Evolutionary conservation across 2,113 vertebrate genomes (phyloP).

Genomic region (Platysteira castanea): DNA sequence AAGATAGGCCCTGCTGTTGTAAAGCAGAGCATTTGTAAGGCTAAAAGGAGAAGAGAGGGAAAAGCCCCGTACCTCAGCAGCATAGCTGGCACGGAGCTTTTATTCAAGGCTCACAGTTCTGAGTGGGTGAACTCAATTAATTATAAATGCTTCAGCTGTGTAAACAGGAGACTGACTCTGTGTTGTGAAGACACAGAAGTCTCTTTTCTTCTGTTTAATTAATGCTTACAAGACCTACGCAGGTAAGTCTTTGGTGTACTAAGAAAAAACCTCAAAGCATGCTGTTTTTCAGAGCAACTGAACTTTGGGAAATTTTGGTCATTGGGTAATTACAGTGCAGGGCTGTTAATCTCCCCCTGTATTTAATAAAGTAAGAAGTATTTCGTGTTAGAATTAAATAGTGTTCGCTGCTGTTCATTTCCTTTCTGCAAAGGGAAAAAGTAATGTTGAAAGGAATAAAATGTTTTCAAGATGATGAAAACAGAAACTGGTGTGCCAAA

Average conservation of each 20-base stretch:
- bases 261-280: not conserved
- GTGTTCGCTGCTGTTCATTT: not conserved
- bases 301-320: not conserved
- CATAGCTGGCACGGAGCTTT: not conserved
- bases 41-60: not conserved
- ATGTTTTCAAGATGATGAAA: not conserved
- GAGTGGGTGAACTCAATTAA: not conserved
- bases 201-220: conserved; percentile 28
- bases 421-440: not conserved
- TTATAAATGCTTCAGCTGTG: not conserved
- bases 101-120: not conserved
- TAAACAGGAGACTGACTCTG: not conserved
- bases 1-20: not conserved
- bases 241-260: not conserved
- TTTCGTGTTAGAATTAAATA: not conserved
- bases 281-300: not conserved
- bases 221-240: not conserved
- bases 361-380: not conserved
- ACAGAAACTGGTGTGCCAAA: not conserved
- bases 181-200: not conserved
- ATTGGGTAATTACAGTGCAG: not conserved
- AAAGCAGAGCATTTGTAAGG: not conserved
- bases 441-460: not conserved
- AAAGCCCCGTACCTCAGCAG: not conserved
- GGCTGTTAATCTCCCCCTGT: not conserved